phyloP scores from a whole-genome alignment of 2,888 invertebrate species.

The Nipponacmea schrenckii region DNA sequence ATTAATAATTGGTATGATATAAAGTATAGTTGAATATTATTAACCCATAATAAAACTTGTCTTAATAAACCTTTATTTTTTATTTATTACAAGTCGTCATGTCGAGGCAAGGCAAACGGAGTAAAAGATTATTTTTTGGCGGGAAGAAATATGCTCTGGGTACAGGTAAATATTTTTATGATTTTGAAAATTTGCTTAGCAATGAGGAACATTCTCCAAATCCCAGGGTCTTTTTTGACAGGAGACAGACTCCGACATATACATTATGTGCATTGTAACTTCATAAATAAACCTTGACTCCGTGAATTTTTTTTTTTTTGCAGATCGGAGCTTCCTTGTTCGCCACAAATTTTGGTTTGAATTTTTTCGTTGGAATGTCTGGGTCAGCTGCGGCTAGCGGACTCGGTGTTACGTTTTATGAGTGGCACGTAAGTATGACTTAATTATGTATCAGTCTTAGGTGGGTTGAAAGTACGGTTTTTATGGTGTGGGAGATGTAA shows the following conservation, averaged over 20 bases:
- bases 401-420: slow-evolving; percentile 22
- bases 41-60: too few relatives aligned
- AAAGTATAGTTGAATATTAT: too few relatives aligned
- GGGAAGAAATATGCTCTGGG: slow-evolving; percentile 28
- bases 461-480: too few relatives aligned
- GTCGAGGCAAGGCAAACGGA: slow-evolving; percentile 22
- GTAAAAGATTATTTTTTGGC: slow-evolving; percentile 30
- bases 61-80: too few relatives aligned
- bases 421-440: slow-evolving; percentile 29
- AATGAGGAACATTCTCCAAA: too few relatives aligned
- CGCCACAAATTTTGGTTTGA: slow-evolving; percentile 25
- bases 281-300: background rate
- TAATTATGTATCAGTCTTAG: too few relatives aligned
- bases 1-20: too few relatives aligned
- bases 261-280: too few relatives aligned
- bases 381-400: slow-evolving; percentile 25
- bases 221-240: too few relatives aligned
- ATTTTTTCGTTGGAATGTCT: slow-evolving; percentile 29
- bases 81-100: slow-evolving; percentile 27
- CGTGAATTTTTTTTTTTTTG: background rate
- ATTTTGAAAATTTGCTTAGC: too few relatives aligned
- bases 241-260: too few relatives aligned
- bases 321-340: slow-evolving; percentile 27
- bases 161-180: slow-evolving; percentile 16
- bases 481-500: too few relatives aligned